phyloP scores from a whole-genome alignment of 2,797 vertebrate genomes.

The Babyrousa celebensis region DNA sequence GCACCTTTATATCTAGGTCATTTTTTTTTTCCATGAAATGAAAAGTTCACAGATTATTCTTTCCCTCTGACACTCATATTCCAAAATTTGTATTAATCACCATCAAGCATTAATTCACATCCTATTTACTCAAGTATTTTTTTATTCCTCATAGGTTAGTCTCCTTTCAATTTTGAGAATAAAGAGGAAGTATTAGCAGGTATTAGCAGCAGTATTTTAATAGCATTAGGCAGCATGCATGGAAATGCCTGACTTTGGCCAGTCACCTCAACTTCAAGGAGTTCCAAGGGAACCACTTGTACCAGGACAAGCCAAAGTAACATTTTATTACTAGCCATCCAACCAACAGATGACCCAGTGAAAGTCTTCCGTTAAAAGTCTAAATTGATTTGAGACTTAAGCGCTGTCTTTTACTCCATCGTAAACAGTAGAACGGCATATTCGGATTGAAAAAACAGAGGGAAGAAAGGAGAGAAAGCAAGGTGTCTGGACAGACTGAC shows the following conservation, averaged over 20 bases:
- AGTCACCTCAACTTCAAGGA: background rate
- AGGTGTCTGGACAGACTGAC: background rate
- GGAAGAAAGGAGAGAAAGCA: background rate
- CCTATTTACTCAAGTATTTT: background rate
- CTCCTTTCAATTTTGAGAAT: background rate
- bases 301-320: constrained; percentile 19
- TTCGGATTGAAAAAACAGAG: background rate
- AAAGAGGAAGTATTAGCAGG: background rate
- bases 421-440: background rate
- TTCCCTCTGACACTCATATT: background rate
- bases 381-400: background rate
- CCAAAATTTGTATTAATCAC: constrained; percentile 11
- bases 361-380: background rate
- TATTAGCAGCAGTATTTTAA: background rate
- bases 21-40: constrained; percentile 30
- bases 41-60: background rate
- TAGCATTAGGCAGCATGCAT: too few species aligned
- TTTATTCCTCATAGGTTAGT: background rate
- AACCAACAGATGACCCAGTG: background rate
- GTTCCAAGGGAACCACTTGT: background rate
- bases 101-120: background rate
- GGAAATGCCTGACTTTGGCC: background rate
- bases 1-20: background rate
- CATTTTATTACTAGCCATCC: background rate
- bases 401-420: background rate